Percentiles rank a stretch among this genome's conserved stretches.
phyloP scores from a whole-genome alignment of 2,888 invertebrate species.

The Microchrysa polita region DNA sequence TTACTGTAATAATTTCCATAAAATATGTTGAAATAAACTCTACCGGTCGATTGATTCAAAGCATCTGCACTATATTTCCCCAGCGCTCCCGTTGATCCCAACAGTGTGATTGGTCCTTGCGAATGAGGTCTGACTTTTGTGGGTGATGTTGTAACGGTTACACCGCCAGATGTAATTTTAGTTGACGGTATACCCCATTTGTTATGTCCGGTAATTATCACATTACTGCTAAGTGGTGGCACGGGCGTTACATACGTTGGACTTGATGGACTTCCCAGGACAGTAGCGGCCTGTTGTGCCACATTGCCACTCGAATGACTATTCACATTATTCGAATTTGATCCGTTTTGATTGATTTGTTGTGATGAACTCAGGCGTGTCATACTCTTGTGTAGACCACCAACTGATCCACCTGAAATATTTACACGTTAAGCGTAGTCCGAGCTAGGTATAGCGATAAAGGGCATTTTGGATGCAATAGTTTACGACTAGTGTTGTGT shows the following conservation, averaged over 20 bases:
- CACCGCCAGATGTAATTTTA: slow-evolving; percentile 67
- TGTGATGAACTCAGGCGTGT: slow-evolving; percentile 81
- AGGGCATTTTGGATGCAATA: not conserved
- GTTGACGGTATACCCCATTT: slow-evolving; percentile 67
- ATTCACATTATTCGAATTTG: slow-evolving; percentile 55
- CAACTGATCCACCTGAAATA: slow-evolving; percentile 70
- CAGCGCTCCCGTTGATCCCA: slow-evolving; percentile 62
- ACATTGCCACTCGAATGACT: slow-evolving; percentile 60
- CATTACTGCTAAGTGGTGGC: slow-evolving; percentile 65
- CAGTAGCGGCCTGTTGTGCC: slow-evolving; percentile 55
- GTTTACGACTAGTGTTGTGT: no score
- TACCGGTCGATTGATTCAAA: slow-evolving; percentile 63
- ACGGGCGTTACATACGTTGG: slow-evolving; percentile 62
- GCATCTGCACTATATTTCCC: slow-evolving; percentile 63
- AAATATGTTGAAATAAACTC: not conserved
- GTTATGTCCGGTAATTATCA: slow-evolving; percentile 66
- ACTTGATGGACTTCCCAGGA: slow-evolving; percentile 53
- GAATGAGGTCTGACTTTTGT: slow-evolving; percentile 66
- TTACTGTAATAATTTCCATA: not conserved
- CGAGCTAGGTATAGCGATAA: not conserved
- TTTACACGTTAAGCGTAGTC: slow-evolving; percentile 6
- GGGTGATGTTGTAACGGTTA: slow-evolving; percentile 73
- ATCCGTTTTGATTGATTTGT: slow-evolving; percentile 72
- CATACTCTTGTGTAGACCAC: slow-evolving; percentile 85
- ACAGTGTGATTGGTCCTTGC: slow-evolving; percentile 67